Evolutionary conservation across 1,140 invertebrate species (phyloP), one percentile per base, ranked within the genome.

Genomic region (Delia radicum): DNA sequence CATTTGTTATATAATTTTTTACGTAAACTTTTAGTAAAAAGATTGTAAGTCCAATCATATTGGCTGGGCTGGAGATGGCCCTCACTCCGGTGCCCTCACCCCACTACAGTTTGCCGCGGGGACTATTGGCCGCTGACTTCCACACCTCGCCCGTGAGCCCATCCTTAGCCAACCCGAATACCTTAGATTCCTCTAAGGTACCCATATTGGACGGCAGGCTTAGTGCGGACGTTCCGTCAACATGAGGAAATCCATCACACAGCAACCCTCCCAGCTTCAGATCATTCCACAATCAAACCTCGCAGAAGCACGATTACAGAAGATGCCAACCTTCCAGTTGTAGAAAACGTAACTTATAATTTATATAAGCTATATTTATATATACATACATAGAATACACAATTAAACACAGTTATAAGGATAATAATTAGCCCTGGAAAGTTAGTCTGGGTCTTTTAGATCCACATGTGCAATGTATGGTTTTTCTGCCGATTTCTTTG

Each of bases 101-200:
- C 95, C 94, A 95, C 95, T 96, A 96, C 95, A 96, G 94, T 93
- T 89, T 92, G 89, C 93, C 94, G 94, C 94, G 94, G 94, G 92
- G 92, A 93, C 94, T 96, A 95, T 96, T 95, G 94, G 94, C 94
- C 96, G 94, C 94, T 96, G 92, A 91, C 93, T 96, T 95, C 93
- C 95, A 94, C 93, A 93, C 93, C 95, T 97, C 94, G 94, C 94
- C 95, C 95, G 92, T 97, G 89, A 95, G 92, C 93, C 93, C 92
- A 94, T 96, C 95, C 91, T 97, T 93, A 92, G 90, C 90, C 89
- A 93, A 96, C 95, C 95, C 96, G 94, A 93, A 88, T 87, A 84
- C 88, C 90, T 89, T 86, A 87, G 90, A 91, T 90, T 96, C 94
- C 94, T 92, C 92, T 90, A 87, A 89, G 89, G 88, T 88, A 86